Conservation (phyloP, 2,113 vertebrate species). For the Herpetotheres cachinnans region DNA sequence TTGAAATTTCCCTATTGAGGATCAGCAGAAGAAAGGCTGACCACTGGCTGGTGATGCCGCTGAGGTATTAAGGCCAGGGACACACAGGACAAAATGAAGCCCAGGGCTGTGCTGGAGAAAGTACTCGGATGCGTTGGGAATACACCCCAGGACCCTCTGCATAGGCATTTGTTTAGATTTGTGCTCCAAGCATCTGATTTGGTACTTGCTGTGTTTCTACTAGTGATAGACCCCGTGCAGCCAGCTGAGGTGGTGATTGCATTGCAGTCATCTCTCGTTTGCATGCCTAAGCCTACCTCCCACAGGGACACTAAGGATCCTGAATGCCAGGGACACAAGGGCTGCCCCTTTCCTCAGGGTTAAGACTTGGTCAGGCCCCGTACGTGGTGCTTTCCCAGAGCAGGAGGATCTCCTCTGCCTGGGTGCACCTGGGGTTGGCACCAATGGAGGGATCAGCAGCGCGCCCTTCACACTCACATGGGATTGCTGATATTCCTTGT, state of each 20-base stretch:
- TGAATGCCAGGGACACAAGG: neutral
- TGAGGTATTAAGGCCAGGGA: neutral
- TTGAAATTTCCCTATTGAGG: neutral
- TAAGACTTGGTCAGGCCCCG: neutral
- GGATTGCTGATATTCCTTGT: rapidly evolving
- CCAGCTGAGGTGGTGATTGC: neutral
- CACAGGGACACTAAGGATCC: neutral
- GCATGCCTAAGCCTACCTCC: neutral
- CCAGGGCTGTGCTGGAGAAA: neutral
- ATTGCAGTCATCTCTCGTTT: rapidly evolving
- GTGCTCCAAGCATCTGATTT: neutral
- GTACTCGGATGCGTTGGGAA: rapidly evolving
- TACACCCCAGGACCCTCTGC: neutral
- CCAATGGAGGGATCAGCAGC: neutral
- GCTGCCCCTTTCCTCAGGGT: neutral
- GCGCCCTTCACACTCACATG: rapidly evolving
- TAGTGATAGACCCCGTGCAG: rapidly evolving
- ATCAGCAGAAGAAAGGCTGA: neutral
- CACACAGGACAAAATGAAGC: neutral
- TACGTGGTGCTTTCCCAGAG: neutral
- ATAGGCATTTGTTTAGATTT: neutral
- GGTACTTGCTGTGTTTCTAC: neutral
- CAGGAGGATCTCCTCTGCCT: neutral
- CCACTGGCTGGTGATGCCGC: neutral
- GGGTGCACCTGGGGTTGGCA: neutral